Conservation (phyloP, 2,797 vertebrate species). For the Rhyacichthys aspro region DNA sequence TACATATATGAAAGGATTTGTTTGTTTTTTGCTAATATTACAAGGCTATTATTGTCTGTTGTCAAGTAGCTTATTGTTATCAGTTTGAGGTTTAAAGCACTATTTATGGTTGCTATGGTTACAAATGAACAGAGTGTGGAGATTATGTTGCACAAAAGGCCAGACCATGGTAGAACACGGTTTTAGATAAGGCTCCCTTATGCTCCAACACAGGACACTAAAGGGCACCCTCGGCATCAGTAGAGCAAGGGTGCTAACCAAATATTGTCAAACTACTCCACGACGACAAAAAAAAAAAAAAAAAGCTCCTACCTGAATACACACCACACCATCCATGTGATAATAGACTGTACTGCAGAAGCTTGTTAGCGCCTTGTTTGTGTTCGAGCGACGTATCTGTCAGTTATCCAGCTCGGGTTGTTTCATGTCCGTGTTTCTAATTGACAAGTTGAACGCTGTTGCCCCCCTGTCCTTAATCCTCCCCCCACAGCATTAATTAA, state of each 20-base stretch:
- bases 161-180: too few relatives aligned
- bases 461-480: constrained; percentile 52
- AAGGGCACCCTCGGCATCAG: too few relatives aligned
- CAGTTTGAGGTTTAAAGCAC: too few relatives aligned
- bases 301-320: neutral
- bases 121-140: too few relatives aligned
- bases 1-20: too few relatives aligned
- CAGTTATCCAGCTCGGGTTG: constrained; percentile 52
- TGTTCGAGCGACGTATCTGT: constrained; percentile 46
- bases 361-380: constrained; percentile 47
- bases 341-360: neutral
- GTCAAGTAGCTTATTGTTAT: too few relatives aligned
- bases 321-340: constrained; percentile 1
- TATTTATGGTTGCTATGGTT: too few relatives aligned
- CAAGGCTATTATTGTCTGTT: too few relatives aligned
- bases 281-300: neutral
- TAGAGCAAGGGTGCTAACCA: neutral
- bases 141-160: too few relatives aligned
- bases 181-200: too few relatives aligned
- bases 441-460: constrained; percentile 71
- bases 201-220: too few relatives aligned
- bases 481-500: constrained; percentile 72
- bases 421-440: constrained; percentile 59
- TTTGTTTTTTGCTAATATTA: too few relatives aligned
- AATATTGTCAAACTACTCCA: neutral